A percentile compares a stretch with the other conserved stretches of the same genome.
Evolutionary conservation across 2,888 invertebrate species (phyloP).

Genomic region (Chelonus formosanus): DNA sequence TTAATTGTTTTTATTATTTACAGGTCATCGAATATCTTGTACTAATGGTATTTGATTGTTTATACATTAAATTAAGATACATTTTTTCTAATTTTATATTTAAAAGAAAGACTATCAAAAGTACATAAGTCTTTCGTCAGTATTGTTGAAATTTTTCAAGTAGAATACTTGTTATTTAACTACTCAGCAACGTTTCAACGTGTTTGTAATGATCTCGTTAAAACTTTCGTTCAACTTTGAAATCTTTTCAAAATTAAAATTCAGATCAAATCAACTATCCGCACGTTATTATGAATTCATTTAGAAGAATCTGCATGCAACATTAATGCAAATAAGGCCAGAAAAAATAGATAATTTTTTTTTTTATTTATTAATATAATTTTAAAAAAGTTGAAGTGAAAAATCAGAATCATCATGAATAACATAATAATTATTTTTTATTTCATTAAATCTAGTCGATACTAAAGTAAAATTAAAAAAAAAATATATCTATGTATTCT

Average conservation of each 20-base stretch:
- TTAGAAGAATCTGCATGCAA: neutral
- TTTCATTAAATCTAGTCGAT: neutral
- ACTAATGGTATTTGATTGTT: too few relatives aligned
- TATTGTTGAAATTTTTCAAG: conserved; percentile 13
- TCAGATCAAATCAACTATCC: neutral
- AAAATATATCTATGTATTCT: too few relatives aligned
- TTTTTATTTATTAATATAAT: too few relatives aligned
- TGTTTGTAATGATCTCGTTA: conserved; percentile 41
- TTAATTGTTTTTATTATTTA: too few relatives aligned
- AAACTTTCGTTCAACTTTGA: conserved; percentile 30
- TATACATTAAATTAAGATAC: too few relatives aligned
- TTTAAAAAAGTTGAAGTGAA: neutral
- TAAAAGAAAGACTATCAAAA: neutral
- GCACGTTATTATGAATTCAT: conserved; percentile 16
- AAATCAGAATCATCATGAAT: neutral
- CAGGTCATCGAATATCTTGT: too few relatives aligned
- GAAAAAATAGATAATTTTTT: neutral
- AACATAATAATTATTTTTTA: conserved; percentile 9
- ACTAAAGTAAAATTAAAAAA: too few relatives aligned
- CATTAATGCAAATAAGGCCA: too few relatives aligned
- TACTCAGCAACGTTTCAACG: conserved; percentile 22
- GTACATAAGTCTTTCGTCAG: conserved; percentile 18
- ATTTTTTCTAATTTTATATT: neutral
- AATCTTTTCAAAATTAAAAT: conserved; percentile 10
- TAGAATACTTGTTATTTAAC: conserved; percentile 20